These are phyloP conservation scores for Microtus ochrogaster DNA, from an alignment of 2,113 vertebrate species.

Conservation along the genomic window DNA sequence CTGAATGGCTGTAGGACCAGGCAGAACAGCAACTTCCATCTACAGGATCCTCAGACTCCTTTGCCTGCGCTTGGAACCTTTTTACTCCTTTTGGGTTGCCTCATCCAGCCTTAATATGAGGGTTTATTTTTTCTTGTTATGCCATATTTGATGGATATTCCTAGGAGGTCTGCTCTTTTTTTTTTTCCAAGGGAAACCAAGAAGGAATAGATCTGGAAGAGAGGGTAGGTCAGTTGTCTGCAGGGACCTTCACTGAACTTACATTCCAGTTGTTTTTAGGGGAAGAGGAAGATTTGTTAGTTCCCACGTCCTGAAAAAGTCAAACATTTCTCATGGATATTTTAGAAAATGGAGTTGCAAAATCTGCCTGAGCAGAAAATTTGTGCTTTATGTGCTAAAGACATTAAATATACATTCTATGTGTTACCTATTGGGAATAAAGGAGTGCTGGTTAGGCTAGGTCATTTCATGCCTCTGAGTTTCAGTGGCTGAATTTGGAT, in stretches of 20 bases:
- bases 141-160: not conserved
- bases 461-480: conserved; percentile 29
- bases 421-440: not conserved
- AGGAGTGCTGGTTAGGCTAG: not conserved
- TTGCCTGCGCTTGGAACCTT: not conserved
- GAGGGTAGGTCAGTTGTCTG: not conserved
- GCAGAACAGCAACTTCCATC: no score
- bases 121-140: not conserved
- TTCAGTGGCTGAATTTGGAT: conserved; percentile 33
- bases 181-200: not conserved
- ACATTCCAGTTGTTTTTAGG: not conserved
- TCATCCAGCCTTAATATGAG: not conserved
- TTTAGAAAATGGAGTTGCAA: conserved; percentile 45
- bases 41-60: not conserved
- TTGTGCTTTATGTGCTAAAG: not conserved
- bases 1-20: no score
- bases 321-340: not conserved
- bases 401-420: not conserved
- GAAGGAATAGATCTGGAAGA: not conserved
- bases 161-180: not conserved
- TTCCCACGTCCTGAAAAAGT: not conserved
- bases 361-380: conserved; percentile 19
- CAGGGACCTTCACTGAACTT: not conserved
- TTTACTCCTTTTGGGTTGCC: not conserved
- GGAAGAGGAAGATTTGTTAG: not conserved